These are phyloP conservation scores for Brachionichthys hirsutus DNA, from an alignment of 2,113 vertebrate genomes.

Conservation along the genomic window DNA sequence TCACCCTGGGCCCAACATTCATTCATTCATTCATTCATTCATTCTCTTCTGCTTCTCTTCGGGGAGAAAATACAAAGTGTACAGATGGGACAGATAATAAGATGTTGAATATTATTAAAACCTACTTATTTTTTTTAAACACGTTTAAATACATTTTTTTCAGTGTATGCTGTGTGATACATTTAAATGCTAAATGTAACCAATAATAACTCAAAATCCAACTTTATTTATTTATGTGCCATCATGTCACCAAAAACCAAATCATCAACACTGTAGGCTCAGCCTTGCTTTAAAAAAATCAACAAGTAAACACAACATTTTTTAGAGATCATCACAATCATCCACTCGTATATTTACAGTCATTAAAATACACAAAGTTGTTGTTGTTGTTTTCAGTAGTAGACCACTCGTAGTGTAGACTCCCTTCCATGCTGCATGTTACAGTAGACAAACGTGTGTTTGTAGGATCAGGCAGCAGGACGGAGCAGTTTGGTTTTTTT, in stretches of 20 bases:
- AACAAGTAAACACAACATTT: conserved; percentile 32
- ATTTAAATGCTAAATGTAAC: neutral
- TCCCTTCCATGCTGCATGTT: conserved; percentile 29
- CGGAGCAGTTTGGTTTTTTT: conserved; percentile 69
- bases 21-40: too few species aligned
- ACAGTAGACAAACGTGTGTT: conserved; percentile 28
- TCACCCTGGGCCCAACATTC: too few species aligned
- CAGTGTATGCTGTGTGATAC: too few species aligned
- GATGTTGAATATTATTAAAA: too few species aligned
- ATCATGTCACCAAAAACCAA: conserved; percentile 37
- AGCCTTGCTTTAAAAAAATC: conserved; percentile 68
- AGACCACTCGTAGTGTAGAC: conserved; percentile 34
- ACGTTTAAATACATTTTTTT: too few species aligned
- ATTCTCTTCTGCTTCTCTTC: too few species aligned
- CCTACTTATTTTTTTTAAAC: too few species aligned
- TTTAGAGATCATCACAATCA: conserved; percentile 8
- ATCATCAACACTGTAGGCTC: conserved; percentile 69
- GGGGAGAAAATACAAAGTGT: too few species aligned
- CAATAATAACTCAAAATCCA: conserved; percentile 39
- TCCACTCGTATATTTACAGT: conserved; percentile 58
- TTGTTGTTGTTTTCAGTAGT: conserved; percentile 75
- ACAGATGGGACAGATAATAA: too few species aligned
- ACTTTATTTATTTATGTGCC: conserved; percentile 73
- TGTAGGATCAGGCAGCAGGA: conserved; percentile 27
- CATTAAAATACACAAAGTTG: conserved; percentile 25